Conservation (phyloP, 2,113 vertebrate species). For the Tupaia tana region DNA sequence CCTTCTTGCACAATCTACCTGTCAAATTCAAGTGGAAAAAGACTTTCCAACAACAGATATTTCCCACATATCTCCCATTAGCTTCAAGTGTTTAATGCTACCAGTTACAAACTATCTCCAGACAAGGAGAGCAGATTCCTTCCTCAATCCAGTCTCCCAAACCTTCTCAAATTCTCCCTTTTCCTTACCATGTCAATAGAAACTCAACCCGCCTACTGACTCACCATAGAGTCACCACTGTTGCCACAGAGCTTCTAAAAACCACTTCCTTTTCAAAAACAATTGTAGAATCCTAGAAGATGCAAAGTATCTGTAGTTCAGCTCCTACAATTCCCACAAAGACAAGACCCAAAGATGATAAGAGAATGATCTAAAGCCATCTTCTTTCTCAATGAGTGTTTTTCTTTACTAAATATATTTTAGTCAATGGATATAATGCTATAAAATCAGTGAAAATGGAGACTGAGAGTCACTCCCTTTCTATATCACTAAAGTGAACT, state of each 20-base stretch:
- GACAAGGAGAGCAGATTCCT: not conserved
- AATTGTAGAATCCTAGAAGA: conserved; percentile 4
- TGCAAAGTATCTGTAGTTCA: not conserved
- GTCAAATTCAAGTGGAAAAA: conserved; percentile 20
- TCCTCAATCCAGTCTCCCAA: not conserved
- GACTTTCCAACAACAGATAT: conserved; percentile 38
- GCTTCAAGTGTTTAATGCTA: not conserved
- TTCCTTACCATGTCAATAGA: conserved; percentile 30
- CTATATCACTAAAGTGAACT: conserved; percentile 8
- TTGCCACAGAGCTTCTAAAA: conserved; percentile 60
- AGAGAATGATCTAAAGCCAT: conserved; percentile 2
- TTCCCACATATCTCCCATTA: conserved; percentile 2
- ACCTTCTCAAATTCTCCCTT: conserved; percentile 41
- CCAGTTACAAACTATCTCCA: not conserved
- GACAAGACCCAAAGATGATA: not conserved
- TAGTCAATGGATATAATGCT: not conserved
- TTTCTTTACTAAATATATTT: conserved; percentile 18
- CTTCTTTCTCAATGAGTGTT: conserved; percentile 34
- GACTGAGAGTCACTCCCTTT: not conserved
- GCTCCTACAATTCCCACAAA: not conserved
- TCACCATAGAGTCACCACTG: not conserved
- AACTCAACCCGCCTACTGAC: conserved; percentile 7
- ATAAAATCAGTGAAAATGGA: conserved; percentile 2
- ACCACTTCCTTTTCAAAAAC: conserved; percentile 57
- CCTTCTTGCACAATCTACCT: not conserved